Evolutionary conservation across 2,797 vertebrate genomes (phyloP).

Genomic region (Remorina albescens): DNA sequence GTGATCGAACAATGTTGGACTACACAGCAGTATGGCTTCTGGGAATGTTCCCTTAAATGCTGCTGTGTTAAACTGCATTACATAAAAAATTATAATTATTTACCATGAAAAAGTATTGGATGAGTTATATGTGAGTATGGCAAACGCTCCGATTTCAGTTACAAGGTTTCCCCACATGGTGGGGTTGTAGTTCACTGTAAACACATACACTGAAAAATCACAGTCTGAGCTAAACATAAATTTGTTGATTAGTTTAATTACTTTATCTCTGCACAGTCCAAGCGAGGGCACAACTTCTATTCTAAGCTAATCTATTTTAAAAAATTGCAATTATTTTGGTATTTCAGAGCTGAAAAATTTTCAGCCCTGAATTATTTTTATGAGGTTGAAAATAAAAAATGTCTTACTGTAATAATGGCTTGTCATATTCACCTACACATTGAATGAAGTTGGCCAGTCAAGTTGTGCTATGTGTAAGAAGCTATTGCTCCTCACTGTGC

Average conservation of each 20-base stretch:
- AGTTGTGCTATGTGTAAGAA: conserved; percentile 36
- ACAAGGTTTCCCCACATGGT: conserved; percentile 48
- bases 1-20: neutral
- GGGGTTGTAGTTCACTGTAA: conserved; percentile 40
- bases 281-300: too few relatives aligned
- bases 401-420: neutral
- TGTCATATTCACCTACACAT: conserved; percentile 20
- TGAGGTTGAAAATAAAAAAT: neutral
- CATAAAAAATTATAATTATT: neutral
- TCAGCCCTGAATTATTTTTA: too few relatives aligned
- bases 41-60: neutral
- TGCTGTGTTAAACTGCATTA: neutral
- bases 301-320: too few relatives aligned
- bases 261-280: too few relatives aligned
- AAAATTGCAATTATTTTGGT: too few relatives aligned
- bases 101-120: neutral
- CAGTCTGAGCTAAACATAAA: neutral
- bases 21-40: too few relatives aligned
- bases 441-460: conserved; percentile 7
- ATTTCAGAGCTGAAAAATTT: too few relatives aligned
- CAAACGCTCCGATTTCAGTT: neutral
- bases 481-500: conserved; percentile 41
- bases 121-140: neutral
- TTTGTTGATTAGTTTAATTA: neutral
- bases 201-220: neutral